Evolutionary conservation across 2,888 invertebrate genomes (phyloP), one percentile per base, ranked within the genome.

Genomic region (Aricia artaxerxes): DNA sequence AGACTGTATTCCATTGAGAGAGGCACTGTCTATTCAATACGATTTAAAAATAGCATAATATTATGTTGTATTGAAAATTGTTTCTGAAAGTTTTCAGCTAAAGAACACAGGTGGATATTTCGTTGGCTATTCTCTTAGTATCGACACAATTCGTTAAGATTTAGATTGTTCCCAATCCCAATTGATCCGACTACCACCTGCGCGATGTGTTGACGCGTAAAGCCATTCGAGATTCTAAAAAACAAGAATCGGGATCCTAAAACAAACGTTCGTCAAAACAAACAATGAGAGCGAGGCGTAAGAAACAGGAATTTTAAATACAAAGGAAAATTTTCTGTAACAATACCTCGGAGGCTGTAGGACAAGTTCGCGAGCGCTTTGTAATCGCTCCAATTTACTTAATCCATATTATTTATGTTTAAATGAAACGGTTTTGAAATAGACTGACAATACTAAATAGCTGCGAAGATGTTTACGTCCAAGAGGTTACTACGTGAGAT

Each of bases 231-330:
- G 16, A 57, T 57, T 57, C 57, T 16, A 57, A 0, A 4, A 57
- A 57, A 13, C 24, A 57, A 57, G 4, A 57, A 16, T 75, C 75
- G 24, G 24, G 11, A 6, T 75, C n/a, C 1, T 24, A 44, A 16
- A n/a, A 31, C 53, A 49, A 75, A 75, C n/a, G 73, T 73, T 6
- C 49, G 49, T 75, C 75, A 75, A 49, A 5, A 53, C 13, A 53
- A 75, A 75, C 75, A 75, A 75, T 75, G 24, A 73, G 6, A 75
- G 31, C 24, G 49, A 31, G 49, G 31, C 44, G 73, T 44, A 44
- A 44, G 40, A 44, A 40, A n/a, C 40, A 38, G 38, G 11, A 16
- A 24, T 31, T 49, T 75, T 75, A 75, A 75, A 53, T 75, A 75
- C 24, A 31, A 49, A 49, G 31, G 31, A 31, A 73, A 73, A 73